Conservation (phyloP, 1,140 invertebrate species). For the Macrotrachela quadricornifera region DNA sequence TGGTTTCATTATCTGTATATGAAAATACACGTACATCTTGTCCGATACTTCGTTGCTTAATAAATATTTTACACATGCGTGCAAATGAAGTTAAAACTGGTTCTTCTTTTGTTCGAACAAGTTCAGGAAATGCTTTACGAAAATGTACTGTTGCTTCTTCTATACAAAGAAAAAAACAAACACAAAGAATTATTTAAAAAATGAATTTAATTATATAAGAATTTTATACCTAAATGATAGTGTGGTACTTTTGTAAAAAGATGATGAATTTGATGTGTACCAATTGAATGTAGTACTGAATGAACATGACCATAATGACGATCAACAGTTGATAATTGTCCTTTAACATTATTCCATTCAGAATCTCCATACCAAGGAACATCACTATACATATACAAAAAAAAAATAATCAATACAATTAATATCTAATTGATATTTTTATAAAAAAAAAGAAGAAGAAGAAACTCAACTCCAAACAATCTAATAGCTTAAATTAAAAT, state of each 20-base stretch:
- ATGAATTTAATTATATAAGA: too few relatives aligned
- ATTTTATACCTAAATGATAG: constrained; percentile 14
- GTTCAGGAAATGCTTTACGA: constrained; percentile 8
- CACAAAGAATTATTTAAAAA: too few relatives aligned
- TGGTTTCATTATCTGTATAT: too few relatives aligned
- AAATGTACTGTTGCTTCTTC: constrained; percentile 17
- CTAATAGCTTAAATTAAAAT: too few relatives aligned
- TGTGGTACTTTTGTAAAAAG: constrained; percentile 25
- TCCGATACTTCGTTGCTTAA: too few relatives aligned
- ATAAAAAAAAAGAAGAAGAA: too few relatives aligned
- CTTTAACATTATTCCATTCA: constrained; percentile 19
- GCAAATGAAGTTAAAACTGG: constrained; percentile 6
- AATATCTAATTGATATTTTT: too few relatives aligned
- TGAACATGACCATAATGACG: constrained; percentile 22
- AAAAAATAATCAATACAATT: too few relatives aligned
- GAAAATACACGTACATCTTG: too few relatives aligned
- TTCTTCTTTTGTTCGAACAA: constrained; percentile 6
- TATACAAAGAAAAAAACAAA: background rate
- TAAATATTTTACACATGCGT: constrained; percentile 6
- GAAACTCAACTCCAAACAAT: too few relatives aligned
- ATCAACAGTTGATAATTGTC: constrained; percentile 26
- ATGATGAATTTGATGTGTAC: constrained; percentile 23
- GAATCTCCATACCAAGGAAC: constrained; percentile 19
- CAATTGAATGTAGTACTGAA: constrained; percentile 20
- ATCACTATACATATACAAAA: constrained; percentile 8